A percentile compares a stretch with the other conserved stretches of the same genome.
phyloP scores from a whole-genome alignment of 2,113 vertebrate species.

The Spea multiplicata region DNA sequence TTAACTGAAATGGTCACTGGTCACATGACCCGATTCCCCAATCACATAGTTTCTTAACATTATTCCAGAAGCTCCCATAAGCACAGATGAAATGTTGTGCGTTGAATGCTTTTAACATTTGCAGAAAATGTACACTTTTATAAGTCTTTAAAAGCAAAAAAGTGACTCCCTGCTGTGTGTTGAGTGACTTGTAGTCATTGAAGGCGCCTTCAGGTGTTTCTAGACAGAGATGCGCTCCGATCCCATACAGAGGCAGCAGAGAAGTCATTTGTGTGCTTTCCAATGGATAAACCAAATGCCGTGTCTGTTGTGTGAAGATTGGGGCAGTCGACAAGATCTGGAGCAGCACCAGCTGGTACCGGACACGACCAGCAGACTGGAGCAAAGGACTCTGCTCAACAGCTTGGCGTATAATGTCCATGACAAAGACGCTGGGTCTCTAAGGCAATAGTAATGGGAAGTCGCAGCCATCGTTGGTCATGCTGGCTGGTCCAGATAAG shows the following conservation, averaged over 20 bases:
- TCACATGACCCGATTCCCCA: too few relatives aligned
- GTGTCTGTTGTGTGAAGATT: accelerated
- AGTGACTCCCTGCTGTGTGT: too few relatives aligned
- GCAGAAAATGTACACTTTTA: too few relatives aligned
- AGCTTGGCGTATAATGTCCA: constrained; percentile 28
- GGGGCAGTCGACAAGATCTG: neutral
- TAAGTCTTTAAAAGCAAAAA: too few relatives aligned
- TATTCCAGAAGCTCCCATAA: too few relatives aligned
- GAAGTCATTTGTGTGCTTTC: neutral
- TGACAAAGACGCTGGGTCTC: constrained; percentile 8
- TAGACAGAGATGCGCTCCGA: too few relatives aligned
- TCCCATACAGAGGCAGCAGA: constrained; percentile 7
- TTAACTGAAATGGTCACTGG: too few relatives aligned
- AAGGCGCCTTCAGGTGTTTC: too few relatives aligned
- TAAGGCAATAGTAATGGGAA: neutral
- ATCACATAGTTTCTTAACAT: too few relatives aligned
- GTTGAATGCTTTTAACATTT: too few relatives aligned
- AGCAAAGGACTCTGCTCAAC: constrained; percentile 36
- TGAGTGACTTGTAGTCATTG: too few relatives aligned
- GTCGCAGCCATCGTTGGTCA: neutral
- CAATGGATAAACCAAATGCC: neutral
- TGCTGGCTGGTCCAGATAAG: neutral
- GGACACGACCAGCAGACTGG: constrained; percentile 7
- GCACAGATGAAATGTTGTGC: too few relatives aligned
- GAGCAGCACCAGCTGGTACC: constrained; percentile 29